phyloP scores from a whole-genome alignment of 35 echinoderm and acorn worm genomes.

The Amphiura filiformis region DNA sequence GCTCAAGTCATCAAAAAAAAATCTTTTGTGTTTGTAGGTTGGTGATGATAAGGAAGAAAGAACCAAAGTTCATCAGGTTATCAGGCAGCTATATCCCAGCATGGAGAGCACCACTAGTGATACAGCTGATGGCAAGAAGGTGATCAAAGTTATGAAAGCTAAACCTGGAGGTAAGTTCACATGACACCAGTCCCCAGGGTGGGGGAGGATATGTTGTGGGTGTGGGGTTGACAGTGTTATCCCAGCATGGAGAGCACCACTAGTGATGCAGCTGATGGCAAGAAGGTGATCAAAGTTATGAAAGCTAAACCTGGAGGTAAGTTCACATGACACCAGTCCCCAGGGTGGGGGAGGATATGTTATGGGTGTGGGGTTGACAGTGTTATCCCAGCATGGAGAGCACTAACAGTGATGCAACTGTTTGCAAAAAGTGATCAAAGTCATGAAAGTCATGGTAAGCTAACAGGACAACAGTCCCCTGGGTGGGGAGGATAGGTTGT shows the following conservation, averaged over 20 bases:
- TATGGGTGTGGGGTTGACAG: no score
- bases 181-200: no score
- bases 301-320: constrained; percentile 46
- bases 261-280: constrained; percentile 31
- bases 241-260: constrained; percentile 60
- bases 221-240: constrained; percentile 42
- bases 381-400: constrained; percentile 54
- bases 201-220: no score
- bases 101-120: constrained; percentile 69
- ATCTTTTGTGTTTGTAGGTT: no score
- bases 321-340: no score
- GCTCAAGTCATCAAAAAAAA: no score
- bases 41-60: constrained; percentile 58
- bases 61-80: constrained; percentile 53
- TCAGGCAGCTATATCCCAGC: constrained; percentile 41
- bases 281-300: constrained; percentile 53
- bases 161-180: constrained; percentile 50
- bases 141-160: constrained; percentile 37
- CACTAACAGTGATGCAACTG: constrained; percentile 34
- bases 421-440: constrained; percentile 55
- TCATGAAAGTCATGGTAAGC: constrained; percentile 45
- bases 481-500: no score
- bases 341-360: no score
- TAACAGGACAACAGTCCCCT: no score
- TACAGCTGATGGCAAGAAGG: constrained; percentile 40